Evolutionary conservation across 2,888 invertebrate species (phyloP), one percentile per base, ranked within the genome.

Genomic region (Athalia cordata): DNA sequence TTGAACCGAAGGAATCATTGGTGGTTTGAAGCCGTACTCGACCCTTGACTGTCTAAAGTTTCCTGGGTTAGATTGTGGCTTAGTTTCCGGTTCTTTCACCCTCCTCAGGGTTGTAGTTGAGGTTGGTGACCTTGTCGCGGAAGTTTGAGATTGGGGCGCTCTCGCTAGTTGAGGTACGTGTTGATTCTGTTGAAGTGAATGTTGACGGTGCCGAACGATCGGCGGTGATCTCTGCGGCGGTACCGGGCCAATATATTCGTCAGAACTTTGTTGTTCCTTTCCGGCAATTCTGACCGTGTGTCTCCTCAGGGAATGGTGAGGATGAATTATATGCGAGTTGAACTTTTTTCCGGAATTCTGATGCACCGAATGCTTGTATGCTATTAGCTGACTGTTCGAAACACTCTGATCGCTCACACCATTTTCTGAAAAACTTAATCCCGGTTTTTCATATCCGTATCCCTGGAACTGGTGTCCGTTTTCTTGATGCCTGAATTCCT

Each of bases 11-110:
- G 96, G 96, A 80, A 95, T 93, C 83, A 96, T 88, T 0, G 96
- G 96, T 0, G 96, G 96, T 84, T 95, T 95, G 83, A 96, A 96
- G 0, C 96, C 95, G 83, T 96, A 96, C 82, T 96, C 96, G 85
- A 96, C 93, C 84, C 94, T 93, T 0, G 96, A 91, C 81, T 93
- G 93, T 78, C 93, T 92, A 15, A 94, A 94, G 43, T 93, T 91
- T 77, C 91, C 92, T 43, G 92, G 91, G n/a, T 90, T 86, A 2
- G 89, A 88, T 6, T 89, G 88, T 76, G 83, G 87, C 65, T 92
- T 91, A 47, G 92, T 86, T 75, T 92, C 92, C 49, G 92, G 89
- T 29, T 92, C 92, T 0, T 92, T 90, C 0, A 90, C 86, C 83
- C 91, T 90, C 6, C 87, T 84, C 52, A 81, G 82, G 4, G 84